A percentile compares a stretch with the other conserved stretches of the same genome.
These are phyloP conservation scores for Stictonetta naevosa DNA, from an alignment of 2,113 vertebrate genomes.

Conservation along the genomic window DNA sequence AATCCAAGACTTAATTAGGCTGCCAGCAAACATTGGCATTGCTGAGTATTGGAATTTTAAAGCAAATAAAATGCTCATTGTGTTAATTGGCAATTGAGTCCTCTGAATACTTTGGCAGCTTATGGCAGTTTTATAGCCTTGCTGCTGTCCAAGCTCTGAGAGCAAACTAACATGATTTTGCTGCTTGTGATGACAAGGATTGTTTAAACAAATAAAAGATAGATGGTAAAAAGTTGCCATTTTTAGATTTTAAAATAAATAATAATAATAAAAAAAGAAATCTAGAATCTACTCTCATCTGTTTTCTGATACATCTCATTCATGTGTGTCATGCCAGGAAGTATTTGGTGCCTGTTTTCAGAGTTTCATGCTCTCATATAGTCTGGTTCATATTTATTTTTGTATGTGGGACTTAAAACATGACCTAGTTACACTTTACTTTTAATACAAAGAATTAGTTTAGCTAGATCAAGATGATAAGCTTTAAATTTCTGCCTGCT, in stretches of 20 bases:
- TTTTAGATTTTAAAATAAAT: background rate
- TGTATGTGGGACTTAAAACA: background rate
- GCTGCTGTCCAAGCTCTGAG: background rate
- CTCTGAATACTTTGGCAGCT: conserved; percentile 35
- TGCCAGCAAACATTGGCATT: conserved; percentile 56
- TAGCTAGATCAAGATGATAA: background rate
- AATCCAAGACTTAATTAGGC: conserved; percentile 59
- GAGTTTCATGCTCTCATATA: background rate
- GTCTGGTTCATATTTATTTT: background rate
- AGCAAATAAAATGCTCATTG: conserved; percentile 56
- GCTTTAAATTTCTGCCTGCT: background rate
- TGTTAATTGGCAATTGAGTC: conserved; percentile 47
- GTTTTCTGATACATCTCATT: background rate
- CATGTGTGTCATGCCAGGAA: background rate
- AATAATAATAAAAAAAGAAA: background rate
- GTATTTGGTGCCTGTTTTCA: background rate
- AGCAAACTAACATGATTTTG: background rate
- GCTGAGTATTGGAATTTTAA: conserved; percentile 38
- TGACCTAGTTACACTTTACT: background rate
- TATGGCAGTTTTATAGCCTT: conserved; percentile 6
- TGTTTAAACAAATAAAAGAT: conserved; percentile 7
- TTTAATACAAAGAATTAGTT: background rate
- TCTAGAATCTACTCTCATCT: background rate
- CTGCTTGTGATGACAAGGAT: background rate
- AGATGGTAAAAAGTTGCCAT: background rate